Base-by-base conservation (phyloP, 2,888 invertebrate genomes). In the Dasypogon diadema region DNA sequence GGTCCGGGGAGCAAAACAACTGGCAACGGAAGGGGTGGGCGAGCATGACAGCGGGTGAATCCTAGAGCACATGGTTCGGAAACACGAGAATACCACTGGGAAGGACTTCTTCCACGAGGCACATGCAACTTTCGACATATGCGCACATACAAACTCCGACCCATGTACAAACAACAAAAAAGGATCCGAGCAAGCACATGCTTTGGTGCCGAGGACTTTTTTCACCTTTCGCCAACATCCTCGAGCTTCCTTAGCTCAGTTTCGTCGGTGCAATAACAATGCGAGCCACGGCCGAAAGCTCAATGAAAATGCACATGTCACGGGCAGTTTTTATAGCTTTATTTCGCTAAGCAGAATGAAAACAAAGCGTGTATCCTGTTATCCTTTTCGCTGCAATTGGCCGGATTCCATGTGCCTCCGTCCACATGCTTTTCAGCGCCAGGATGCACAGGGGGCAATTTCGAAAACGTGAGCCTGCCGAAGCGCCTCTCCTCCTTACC, bases 281-380 rank as follows among this genome's bases (percentile, higher is more conserved):
- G 6, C 37, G 4, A 37, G 18, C 37, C 16, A 21, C 42, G 22
- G 55, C 10, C 46, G 34, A 74, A 74, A 74, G 60, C 74, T 74
- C 74, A 74, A 60, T 74, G 60, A 74, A 60, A 74, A 74, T 74
- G 74, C 74, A 74, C 60, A 74, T 74, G 74, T 73, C 73, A 55
- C 74, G 46, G 18, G 48, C n/a, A 58, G 54, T 75, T 75, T 75
- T 75, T 77, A 63, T 75, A 68, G 77, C 77, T 77, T 77, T 77
- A 72, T 56, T 74, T 77, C 72, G 46, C 42, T 75, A 60, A 34
- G 6, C 42, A 14, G 60, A 60, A 77, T 72, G 77, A 77, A 77
- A 75, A 77, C 75, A 77, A 77, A 77, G 37, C 54, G 51, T 10
- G 72, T 65, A 70, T 77, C 75, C 68, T 77, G 63, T 48, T 48